phyloP scores from a whole-genome alignment of 2,797 vertebrate species.

The Novumbra hubbsi region DNA sequence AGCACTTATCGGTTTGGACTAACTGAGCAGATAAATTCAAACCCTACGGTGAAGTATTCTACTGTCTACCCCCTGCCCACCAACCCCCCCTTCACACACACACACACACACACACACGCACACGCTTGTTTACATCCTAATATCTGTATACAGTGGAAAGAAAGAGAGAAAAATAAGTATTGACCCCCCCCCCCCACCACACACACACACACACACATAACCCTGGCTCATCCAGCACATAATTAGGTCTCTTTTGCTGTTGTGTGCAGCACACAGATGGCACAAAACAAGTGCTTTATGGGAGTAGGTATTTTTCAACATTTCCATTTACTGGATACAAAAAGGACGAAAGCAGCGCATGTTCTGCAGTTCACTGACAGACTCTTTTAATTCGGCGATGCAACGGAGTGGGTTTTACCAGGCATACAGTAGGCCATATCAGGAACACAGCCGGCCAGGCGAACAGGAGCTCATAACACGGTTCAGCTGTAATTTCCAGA shows the following conservation, averaged over 20 bases:
- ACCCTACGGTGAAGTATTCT: constrained; percentile 52
- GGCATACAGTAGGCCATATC: constrained; percentile 35
- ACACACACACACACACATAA: constrained; percentile 52
- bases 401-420: constrained; percentile 54
- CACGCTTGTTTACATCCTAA: constrained; percentile 65
- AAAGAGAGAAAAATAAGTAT: constrained; percentile 71
- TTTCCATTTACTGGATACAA: constrained; percentile 73
- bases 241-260: constrained; percentile 78
- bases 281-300: constrained; percentile 77
- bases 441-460: constrained; percentile 47
- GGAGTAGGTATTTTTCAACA: constrained; percentile 73
- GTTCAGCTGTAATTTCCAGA: constrained; percentile 79
- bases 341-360: constrained; percentile 70
- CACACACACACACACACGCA: neutral
- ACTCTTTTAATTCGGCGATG: constrained; percentile 69
- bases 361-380: constrained; percentile 71
- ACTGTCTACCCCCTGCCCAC: constrained; percentile 31
- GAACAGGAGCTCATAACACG: constrained; percentile 75
- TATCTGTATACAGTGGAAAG: constrained; percentile 72
- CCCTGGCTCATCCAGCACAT: constrained; percentile 72
- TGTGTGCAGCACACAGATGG: constrained; percentile 62
- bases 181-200: constrained; percentile 49
- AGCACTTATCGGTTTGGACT: constrained; percentile 72
- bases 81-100: neutral
- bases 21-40: constrained; percentile 62